Base-by-base conservation (phyloP, 1,140 invertebrate species). In the Aphis gossypii region DNA sequence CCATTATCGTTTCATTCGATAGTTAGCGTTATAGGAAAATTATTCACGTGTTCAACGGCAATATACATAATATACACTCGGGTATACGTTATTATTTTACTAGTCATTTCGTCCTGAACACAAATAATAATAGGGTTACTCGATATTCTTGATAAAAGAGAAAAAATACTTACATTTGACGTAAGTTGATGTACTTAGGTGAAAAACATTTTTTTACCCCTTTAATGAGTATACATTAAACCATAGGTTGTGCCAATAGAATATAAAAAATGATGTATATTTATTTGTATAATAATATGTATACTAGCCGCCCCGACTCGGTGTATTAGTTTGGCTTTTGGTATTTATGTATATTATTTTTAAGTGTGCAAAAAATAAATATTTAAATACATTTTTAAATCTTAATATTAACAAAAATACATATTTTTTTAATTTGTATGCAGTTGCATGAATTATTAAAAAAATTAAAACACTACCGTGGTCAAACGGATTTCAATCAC, bases 1-100 rank as follows among this genome's bases (percentile, higher is more conserved):
- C 25, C 54, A 44, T 90, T 68, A 38, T 60, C 11, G 54, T 90
- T 90, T 60, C 54, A 25, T 90, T 90, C 89, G 35, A 90, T 60
- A 90, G 89, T 60, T 56, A 51, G 18, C 51, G 23, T 89, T 90
- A 90, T 90, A 68, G 89, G 38, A 68, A 90, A 90, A 90, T 90
- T 90, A 90, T 90, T 90, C 89, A 38, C 88, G 51, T 89, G 54
- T 68, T 90, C n/a, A 41, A 89, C 51, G 11, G 25, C 38, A 68
- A 68, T 90, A 90, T 68, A 30, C 89, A 68, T 60, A 30, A 41
- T 41, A 41, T 41, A 68, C 51, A n/a, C 14, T 68, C 60, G n/a
- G 30, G 21, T 35, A 46, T 90, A 41, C 88, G 54, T 41, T 90
- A 60, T 90, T 90, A 60, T 90, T 90, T 41, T 41, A 30, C 46